These are phyloP conservation scores for Conus betulinus DNA, from an alignment of 1,140 invertebrate genomes.

Conservation along the genomic window DNA sequence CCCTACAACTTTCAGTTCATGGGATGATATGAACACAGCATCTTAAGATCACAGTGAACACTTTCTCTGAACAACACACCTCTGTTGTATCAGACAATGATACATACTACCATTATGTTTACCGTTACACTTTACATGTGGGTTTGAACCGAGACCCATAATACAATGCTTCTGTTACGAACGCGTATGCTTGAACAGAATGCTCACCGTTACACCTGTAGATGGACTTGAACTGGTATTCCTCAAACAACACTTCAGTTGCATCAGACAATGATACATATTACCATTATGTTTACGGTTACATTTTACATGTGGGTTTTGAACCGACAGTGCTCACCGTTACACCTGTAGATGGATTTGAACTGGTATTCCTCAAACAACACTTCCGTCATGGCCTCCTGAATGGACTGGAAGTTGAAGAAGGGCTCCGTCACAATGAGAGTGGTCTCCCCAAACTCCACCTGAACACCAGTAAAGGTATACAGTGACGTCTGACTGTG, in stretches of 20 bases:
- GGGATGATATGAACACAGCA: too few relatives aligned
- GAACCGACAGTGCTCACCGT: constrained; percentile 77
- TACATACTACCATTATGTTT: too few relatives aligned
- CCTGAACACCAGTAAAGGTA: constrained; percentile 57
- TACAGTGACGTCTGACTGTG: neutral
- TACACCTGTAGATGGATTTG: constrained; percentile 87
- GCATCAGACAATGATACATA: too few relatives aligned
- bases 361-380: constrained; percentile 99
- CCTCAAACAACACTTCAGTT: constrained; percentile 97
- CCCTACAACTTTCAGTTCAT: too few relatives aligned
- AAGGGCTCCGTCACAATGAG: constrained; percentile 95
- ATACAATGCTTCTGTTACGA: too few relatives aligned
- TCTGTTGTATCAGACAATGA: constrained; percentile 79
- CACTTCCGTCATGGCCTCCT: constrained; percentile 95
- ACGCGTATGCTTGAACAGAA: too few relatives aligned
- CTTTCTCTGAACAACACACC: constrained; percentile 96
- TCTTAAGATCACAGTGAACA: too few relatives aligned
- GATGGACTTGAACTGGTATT: constrained; percentile 94
- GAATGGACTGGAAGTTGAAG: constrained; percentile 94
- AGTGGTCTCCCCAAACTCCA: constrained; percentile 79
- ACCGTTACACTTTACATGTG: too few relatives aligned
- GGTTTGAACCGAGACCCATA: too few relatives aligned
- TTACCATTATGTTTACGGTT: too few relatives aligned
- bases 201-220: constrained; percentile 85
- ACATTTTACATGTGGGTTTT: too few relatives aligned